Evolutionary conservation across 2,797 vertebrate species (phyloP).

Genomic region (Amazonetta brasiliensis): DNA sequence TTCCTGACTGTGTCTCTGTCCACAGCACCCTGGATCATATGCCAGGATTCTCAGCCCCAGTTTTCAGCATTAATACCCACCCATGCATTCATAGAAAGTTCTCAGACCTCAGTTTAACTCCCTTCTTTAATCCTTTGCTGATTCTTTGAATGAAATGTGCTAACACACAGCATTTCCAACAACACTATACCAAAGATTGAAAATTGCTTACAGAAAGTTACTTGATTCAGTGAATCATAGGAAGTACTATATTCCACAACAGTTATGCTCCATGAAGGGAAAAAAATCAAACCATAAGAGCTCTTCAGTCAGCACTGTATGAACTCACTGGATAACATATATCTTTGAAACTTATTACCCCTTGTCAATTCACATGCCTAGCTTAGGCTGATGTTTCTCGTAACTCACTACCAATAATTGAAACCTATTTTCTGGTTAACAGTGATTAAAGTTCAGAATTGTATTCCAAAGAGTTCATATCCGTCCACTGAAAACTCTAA

Average conservation of each 20-base stretch:
- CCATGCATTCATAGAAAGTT: neutral
- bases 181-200: too few relatives aligned
- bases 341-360: neutral
- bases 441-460: neutral
- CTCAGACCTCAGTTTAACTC: neutral
- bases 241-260: too few relatives aligned
- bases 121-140: neutral
- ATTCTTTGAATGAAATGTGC: neutral
- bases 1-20: neutral
- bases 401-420: neutral
- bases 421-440: conserved; percentile 1
- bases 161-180: neutral
- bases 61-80: neutral
- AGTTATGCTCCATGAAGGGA: too few relatives aligned
- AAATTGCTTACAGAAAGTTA: too few relatives aligned
- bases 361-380: rapidly evolving
- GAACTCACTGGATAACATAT: neutral
- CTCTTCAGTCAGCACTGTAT: too few relatives aligned
- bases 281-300: too few relatives aligned
- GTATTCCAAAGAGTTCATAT: conserved; percentile 12
- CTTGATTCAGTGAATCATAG: too few relatives aligned
- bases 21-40: neutral
- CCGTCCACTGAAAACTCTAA: neutral
- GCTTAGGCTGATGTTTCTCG: neutral
- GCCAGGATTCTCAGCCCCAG: neutral